Base-by-base conservation (phyloP, 2,888 invertebrate genomes). In the Nymphalis urticae region DNA sequence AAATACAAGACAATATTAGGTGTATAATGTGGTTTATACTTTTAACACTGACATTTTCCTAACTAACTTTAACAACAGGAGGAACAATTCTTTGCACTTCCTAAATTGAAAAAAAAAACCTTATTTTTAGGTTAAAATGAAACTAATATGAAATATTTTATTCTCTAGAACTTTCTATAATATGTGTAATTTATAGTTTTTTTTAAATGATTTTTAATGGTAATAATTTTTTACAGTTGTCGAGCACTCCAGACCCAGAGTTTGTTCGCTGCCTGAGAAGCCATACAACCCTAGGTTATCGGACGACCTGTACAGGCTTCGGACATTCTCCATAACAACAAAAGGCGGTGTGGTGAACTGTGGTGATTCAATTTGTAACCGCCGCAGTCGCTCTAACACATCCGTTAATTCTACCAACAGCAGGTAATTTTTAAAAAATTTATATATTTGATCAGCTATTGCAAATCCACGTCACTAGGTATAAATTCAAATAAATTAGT, bases 341-440 rank as follows among this genome's bases (percentile, higher is more conserved):
- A 97, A 97, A 85, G 97, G 97, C 0, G 95, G 96, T 19, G 96
- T 97, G 47, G 96, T 97, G 75, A 97, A 97, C 90, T 97, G 97
- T 76, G 97, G 97, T 0, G 97, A 97, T 89, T 97, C 97, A 67
- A 97, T 97, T 79, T 97, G 97, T 84, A 97, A 97, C 76, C 93
- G 97, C 10, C 93, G 97, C 53, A 97, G 97, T 68, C 94, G 97
- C 54, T 97, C 97, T 75, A 97, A 97, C 80, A 97, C 97, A 5
- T 97, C 97, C 69, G 97, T 97, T 81, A 97, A 97, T 85, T 96
- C 97, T 48, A 96, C 96, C 48, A 95, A 95, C 66, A 97, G 97
- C 94, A 95, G 95, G 96, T 96, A 86, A 13, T 16, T 21, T 61
- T 51, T n/a, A 3, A 17, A n/a, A 7, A 7, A n/a, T 5, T 48